Evolutionary conservation across 2,797 vertebrate genomes (phyloP).

Genomic region (Okamejei kenojei): DNA sequence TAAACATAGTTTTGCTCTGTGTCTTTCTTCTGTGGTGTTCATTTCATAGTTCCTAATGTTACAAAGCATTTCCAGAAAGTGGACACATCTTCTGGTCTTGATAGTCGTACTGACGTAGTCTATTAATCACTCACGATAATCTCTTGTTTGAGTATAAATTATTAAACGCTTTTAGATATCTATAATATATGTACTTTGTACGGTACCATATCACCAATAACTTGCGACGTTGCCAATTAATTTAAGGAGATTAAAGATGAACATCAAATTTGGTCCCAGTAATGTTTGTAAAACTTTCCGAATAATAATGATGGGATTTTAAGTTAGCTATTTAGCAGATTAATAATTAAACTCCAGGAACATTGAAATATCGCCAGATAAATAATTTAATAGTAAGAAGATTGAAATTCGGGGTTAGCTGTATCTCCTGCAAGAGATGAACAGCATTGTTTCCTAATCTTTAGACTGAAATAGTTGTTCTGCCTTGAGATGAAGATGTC

Average conservation of each 20-base stretch:
- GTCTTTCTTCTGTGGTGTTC: background rate
- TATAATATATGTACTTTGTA: background rate
- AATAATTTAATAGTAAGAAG: constrained; percentile 28
- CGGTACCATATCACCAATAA: background rate
- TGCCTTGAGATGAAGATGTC: constrained; percentile 1
- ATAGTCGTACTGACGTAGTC: background rate
- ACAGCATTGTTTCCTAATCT: background rate
- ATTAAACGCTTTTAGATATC: background rate
- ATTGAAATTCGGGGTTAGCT: constrained; percentile 14
- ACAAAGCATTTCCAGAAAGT: background rate
- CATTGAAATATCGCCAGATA: constrained; percentile 26
- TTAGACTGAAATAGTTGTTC: constrained; percentile 16
- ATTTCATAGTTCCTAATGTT: background rate
- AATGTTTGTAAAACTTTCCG: background rate
- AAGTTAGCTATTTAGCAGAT: constrained; percentile 23
- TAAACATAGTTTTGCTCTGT: background rate
- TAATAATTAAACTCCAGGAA: constrained; percentile 31
- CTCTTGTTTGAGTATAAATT: constrained; percentile 6
- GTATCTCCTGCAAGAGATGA: background rate
- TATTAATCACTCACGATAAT: background rate
- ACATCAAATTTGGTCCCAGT: background rate
- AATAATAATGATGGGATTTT: background rate
- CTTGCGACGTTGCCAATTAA: background rate
- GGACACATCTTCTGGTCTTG: background rate
- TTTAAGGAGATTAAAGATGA: background rate